phyloP scores from a whole-genome alignment of 2,888 invertebrate genomes.

The Acleris sparsana region DNA sequence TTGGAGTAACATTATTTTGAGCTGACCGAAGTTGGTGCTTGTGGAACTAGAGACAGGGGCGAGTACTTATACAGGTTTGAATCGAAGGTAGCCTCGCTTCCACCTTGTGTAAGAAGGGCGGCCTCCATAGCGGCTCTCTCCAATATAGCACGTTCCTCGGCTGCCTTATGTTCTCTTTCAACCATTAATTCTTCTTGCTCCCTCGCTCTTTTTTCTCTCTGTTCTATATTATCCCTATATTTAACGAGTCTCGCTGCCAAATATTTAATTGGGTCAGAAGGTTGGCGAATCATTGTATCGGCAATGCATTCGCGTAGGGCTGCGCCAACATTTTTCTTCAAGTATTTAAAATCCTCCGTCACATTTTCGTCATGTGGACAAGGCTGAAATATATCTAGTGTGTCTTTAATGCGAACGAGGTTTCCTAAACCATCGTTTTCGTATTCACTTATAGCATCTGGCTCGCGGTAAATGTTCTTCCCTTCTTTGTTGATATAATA shows the following conservation, averaged over 20 bases:
- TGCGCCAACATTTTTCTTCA: slow-evolving; percentile 66
- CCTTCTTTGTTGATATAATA: slow-evolving; percentile 69
- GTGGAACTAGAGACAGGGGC: slow-evolving; percentile 51
- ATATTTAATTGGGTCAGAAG: slow-evolving; percentile 73
- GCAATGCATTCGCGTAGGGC: slow-evolving; percentile 71
- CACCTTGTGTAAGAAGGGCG: slow-evolving; percentile 57
- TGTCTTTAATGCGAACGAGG: slow-evolving; percentile 71
- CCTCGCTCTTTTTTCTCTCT: slow-evolving; percentile 57
- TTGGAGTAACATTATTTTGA: slow-evolving; percentile 46
- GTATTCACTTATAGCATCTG: slow-evolving; percentile 69
- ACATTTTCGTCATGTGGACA: slow-evolving; percentile 71
- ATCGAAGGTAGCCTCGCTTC: slow-evolving; percentile 73
- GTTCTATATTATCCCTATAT: slow-evolving; percentile 69
- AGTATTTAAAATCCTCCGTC: slow-evolving; percentile 73
- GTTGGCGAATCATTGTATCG: slow-evolving; percentile 69
- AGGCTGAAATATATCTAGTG: slow-evolving; percentile 61
- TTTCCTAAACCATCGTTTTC: slow-evolving; percentile 78
- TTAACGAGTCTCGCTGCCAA: slow-evolving; percentile 63
- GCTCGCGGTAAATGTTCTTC: slow-evolving; percentile 72
- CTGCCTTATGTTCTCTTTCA: slow-evolving; percentile 62
- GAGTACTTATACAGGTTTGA: slow-evolving; percentile 66
- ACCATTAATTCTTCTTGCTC: slow-evolving; percentile 63
- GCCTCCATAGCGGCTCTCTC: slow-evolving; percentile 65
- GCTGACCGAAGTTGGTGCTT: slow-evolving; percentile 46
- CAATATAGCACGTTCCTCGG: slow-evolving; percentile 64